Evolutionary conservation across 2,888 invertebrate species (phyloP), one percentile per base, ranked within the genome.

Genomic region (Cordilura impudica): DNA sequence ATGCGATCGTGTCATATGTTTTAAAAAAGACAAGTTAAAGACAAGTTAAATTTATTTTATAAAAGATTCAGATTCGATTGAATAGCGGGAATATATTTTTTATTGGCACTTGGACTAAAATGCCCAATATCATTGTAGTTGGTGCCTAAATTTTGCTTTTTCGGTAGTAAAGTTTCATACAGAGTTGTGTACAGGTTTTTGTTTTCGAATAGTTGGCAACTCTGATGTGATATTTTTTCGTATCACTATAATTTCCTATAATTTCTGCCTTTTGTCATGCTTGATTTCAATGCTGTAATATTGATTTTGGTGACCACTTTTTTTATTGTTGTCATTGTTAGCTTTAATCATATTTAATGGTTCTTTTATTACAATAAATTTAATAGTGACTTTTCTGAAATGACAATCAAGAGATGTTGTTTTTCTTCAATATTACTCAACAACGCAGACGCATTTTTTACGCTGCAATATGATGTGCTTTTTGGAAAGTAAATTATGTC

Each of bases 231-330:
- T 10, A 3, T n/a, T n/a, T 4, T 8, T 31, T 31, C 4, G 10
- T 10, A 31, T n/a, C 31, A 31, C 12, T 8, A 5, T 29, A n/a
- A 31, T 31, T 31, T 31, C 31, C 31, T 31, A 31, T 31, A 65
- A 76, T 70, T 76, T 76, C 60, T 43, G 60, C 23, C 71, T 65
- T 51, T 45, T 71, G 65, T 71, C 60, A 76, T 70, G 70, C 65
- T 60, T 71, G 76, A 65, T 18, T 71, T 60, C 53, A 76, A 66
- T 75, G 35, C 19, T 69, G 69, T 69, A 75, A 63, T 49, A 63
- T 75, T 70, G 63, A 35, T 69, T 75, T 61, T 19, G 54, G 12
- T 67, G 45, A 45, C 19, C 67, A 67, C 45, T 31, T 56, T 47
- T 31, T 45, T 54, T 16, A 70, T 63, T 58, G 2, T 61, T 39